These are phyloP conservation scores for Drosophila ironensis DNA, from an alignment of 1,140 invertebrate genomes.

Conservation along the genomic window DNA sequence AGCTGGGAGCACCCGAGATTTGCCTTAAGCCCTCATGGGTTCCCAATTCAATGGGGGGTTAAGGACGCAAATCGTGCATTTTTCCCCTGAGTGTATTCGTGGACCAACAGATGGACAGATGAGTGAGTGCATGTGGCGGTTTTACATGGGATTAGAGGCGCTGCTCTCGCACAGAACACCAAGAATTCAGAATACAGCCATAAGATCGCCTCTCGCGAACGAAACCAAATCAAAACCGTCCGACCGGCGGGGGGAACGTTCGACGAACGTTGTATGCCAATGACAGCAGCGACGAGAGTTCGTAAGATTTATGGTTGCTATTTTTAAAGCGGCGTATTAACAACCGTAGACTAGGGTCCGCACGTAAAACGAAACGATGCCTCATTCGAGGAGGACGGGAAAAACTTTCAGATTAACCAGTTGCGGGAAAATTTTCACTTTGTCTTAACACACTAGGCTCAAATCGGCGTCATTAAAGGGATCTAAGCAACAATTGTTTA, in stretches of 20 bases:
- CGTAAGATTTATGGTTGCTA: conserved; percentile 75
- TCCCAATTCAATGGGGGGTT: no score
- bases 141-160: conserved; percentile 43
- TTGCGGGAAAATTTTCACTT: no score
- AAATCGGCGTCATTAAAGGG: no score
- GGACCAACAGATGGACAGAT: conserved; percentile 39
- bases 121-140: conserved; percentile 62
- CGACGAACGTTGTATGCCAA: conserved; percentile 46
- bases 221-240: conserved; percentile 1
- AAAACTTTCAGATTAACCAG: no score
- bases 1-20: no score
- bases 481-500: no score
- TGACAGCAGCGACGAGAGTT: conserved; percentile 45
- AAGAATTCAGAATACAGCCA: no score
- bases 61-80: neutral
- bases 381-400: no score
- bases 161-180: conserved; percentile 12
- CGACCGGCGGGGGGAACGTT: conserved; percentile 38
- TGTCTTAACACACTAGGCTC: no score
- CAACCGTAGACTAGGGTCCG: conserved; percentile 62
- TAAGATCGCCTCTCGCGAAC: no score
- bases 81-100: conserved; percentile 11
- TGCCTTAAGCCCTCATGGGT: no score
- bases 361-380: neutral
- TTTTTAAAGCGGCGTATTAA: conserved; percentile 75